Conservation (phyloP, 2,888 invertebrate species). For the Dicyrtoma fusca region DNA sequence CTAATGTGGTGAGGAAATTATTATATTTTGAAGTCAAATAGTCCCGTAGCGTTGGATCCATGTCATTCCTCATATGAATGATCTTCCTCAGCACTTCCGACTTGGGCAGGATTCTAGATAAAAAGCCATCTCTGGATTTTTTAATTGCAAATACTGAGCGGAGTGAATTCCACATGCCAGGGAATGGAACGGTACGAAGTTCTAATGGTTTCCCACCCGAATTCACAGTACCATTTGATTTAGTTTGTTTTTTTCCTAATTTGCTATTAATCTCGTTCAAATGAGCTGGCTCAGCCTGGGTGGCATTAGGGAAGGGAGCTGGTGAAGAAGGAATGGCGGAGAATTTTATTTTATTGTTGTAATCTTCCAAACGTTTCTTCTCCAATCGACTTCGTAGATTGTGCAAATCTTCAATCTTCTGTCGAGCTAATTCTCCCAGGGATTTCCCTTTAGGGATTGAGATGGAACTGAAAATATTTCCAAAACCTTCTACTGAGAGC, state of each 20-base stretch:
- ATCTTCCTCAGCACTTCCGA: conserved; percentile 32
- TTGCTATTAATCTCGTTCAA: no score
- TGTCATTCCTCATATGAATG: conserved; percentile 42
- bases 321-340: not conserved
- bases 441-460: conserved; percentile 18
- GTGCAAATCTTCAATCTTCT: conserved; percentile 45
- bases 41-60: conserved; percentile 49
- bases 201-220: no score
- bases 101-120: conserved; percentile 32
- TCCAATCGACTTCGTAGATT: conserved; percentile 41
- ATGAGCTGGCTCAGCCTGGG: not conserved
- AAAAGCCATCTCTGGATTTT: conserved; percentile 27
- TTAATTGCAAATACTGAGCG: conserved; percentile 23
- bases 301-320: not conserved
- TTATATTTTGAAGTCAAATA: conserved; percentile 54
- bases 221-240: no score
- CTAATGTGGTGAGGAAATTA: conserved; percentile 47
- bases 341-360: not conserved
- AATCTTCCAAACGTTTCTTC: conserved; percentile 6
- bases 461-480: conserved; percentile 6
- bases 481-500: conserved; percentile 16
- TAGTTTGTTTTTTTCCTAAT: no score
- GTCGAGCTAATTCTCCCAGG: conserved; percentile 40
- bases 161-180: conserved; percentile 9
- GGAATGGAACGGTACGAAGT: not conserved